Conservation (phyloP, 2,888 invertebrate species). For the Tinea semifulvella region DNA sequence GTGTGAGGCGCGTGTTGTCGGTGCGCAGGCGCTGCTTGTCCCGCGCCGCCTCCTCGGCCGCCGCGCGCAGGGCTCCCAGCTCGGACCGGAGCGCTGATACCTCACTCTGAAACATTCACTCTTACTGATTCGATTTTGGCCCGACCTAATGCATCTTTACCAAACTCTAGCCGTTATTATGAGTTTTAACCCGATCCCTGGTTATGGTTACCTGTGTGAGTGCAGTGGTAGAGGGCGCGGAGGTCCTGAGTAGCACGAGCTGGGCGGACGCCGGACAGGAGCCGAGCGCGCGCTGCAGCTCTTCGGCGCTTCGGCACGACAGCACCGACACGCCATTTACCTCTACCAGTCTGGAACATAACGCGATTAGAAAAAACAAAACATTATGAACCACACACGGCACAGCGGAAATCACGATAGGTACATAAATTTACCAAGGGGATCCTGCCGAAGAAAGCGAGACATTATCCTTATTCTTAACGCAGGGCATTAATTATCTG, state of each 20-base stretch:
- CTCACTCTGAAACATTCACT: constrained; percentile 42
- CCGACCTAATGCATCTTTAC: too few species aligned
- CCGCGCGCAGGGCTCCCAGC: constrained; percentile 64
- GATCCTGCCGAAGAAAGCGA: too few species aligned
- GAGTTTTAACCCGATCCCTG: too few species aligned
- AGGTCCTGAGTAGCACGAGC: constrained; percentile 67
- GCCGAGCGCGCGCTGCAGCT: constrained; percentile 72
- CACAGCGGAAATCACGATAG: too few species aligned
- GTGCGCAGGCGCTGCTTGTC: constrained; percentile 72
- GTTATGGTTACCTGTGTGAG: constrained; percentile 44
- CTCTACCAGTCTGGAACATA: constrained; percentile 71
- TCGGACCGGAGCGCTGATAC: constrained; percentile 65
- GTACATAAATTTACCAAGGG: too few species aligned
- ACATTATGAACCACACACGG: too few species aligned
- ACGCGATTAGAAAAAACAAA: background rate
- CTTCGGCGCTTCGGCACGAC: constrained; percentile 74
- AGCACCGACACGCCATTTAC: constrained; percentile 81
- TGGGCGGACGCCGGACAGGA: constrained; percentile 70
- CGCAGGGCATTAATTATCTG: too few species aligned
- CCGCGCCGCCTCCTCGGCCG: constrained; percentile 70
- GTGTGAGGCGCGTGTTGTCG: constrained; percentile 85
- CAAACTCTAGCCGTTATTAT: too few species aligned
- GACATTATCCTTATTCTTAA: too few species aligned
- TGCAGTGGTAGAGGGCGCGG: constrained; percentile 31
- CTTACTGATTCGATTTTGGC: too few species aligned